Conservation (phyloP, 2,797 vertebrate species). For the Schizopygopsis malacanthus region DNA sequence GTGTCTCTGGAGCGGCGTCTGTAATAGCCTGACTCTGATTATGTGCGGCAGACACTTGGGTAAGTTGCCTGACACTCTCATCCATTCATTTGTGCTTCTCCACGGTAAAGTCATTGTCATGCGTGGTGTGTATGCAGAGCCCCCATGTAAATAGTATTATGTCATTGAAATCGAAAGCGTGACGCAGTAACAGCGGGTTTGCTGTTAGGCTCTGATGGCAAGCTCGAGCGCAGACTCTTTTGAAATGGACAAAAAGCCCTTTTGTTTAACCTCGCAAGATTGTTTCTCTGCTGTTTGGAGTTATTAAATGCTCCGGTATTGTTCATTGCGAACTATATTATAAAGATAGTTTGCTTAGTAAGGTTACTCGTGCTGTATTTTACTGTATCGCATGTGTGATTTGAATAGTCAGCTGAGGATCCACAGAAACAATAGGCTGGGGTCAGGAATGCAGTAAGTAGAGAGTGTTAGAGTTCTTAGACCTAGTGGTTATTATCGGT, state of each 20-base stretch:
- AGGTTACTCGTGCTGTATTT: not conserved
- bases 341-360: not conserved
- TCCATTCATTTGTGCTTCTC: slow-evolving; percentile 68
- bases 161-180: slow-evolving; percentile 58
- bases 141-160: slow-evolving; percentile 63
- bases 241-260: slow-evolving; percentile 12
- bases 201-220: slow-evolving; percentile 52
- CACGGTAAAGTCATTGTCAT: slow-evolving; percentile 67
- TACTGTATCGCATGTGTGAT: not conserved
- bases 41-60: slow-evolving; percentile 66
- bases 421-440: slow-evolving; percentile 8
- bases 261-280: not conserved
- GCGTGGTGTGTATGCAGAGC: slow-evolving; percentile 53
- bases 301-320: not conserved
- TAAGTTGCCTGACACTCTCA: slow-evolving; percentile 68
- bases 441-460: slow-evolving; percentile 6
- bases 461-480: slow-evolving; percentile 1
- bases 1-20: slow-evolving; percentile 51
- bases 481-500: not conserved
- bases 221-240: slow-evolving; percentile 31
- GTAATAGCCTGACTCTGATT: slow-evolving; percentile 61
- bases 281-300: not conserved
- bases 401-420: not conserved
- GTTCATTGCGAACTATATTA: not conserved
- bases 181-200: slow-evolving; percentile 49